phyloP scores from a whole-genome alignment of 2,797 vertebrate species.

The Bradypodion ventrale region DNA sequence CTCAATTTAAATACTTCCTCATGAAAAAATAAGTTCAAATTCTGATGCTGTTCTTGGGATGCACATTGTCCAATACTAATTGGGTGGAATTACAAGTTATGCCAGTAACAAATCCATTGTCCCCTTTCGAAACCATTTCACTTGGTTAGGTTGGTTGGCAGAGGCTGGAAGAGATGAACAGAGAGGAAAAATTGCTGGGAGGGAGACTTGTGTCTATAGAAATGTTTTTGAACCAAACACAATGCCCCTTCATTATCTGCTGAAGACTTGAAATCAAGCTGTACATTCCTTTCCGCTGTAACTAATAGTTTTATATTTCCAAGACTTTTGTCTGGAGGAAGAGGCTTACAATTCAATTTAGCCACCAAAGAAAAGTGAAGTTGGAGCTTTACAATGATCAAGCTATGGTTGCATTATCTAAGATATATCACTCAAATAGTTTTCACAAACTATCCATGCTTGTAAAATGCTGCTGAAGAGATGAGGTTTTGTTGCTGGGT shows the following conservation, averaged over 20 bases:
- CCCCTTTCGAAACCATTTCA: neutral
- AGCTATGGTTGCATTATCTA: conserved; percentile 12
- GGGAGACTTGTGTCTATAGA: neutral
- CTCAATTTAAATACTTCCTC: neutral
- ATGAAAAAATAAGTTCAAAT: neutral
- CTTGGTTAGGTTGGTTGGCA: neutral
- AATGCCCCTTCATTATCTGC: neutral
- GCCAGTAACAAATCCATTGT: neutral
- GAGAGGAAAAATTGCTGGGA: neutral
- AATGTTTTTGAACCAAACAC: neutral
- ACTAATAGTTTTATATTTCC: conserved; percentile 7
- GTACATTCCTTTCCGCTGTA: conserved; percentile 5
- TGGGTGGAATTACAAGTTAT: neutral
- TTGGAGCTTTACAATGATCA: conserved; percentile 21
- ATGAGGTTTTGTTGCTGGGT: neutral
- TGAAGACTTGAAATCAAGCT: neutral
- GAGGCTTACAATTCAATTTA: conserved; percentile 30
- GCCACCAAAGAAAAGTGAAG: conserved; percentile 16
- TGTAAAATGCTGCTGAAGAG: neutral
- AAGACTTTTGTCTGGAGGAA: conserved; percentile 32
- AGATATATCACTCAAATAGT: neutral
- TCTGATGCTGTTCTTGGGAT: neutral
- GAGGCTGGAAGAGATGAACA: neutral
- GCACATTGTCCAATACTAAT: neutral
- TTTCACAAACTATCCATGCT: neutral